Evolutionary conservation across 2,888 invertebrate genomes (phyloP).

Genomic region (Chrysolina haemoptera): DNA sequence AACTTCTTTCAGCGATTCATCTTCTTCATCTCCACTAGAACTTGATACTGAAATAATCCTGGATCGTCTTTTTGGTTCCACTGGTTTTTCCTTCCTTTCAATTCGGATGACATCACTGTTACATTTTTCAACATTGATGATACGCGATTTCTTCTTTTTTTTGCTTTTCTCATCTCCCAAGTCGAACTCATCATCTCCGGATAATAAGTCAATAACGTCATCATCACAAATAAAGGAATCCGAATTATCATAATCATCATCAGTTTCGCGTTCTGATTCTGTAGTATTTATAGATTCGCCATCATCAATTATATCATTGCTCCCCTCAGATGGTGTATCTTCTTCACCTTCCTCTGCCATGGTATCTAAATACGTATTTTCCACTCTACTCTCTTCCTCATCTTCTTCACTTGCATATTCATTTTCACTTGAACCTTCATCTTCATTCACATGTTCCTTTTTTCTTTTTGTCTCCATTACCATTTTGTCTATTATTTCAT

Average conservation of each 20-base stretch:
- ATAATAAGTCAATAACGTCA: conserved; percentile 58
- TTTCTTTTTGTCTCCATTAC: too few relatives aligned
- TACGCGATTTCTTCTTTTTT: conserved; percentile 51
- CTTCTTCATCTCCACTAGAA: conserved; percentile 34
- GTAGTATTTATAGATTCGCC: conserved; percentile 65
- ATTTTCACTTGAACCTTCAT: conserved; percentile 36
- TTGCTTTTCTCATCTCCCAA: conserved; percentile 41
- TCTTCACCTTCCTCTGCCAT: conserved; percentile 67
- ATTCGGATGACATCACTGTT: conserved; percentile 52
- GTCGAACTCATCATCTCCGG: conserved; percentile 63
- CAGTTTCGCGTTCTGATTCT: conserved; percentile 54
- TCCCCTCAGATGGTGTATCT: conserved; percentile 65
- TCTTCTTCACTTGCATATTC: conserved; percentile 35
- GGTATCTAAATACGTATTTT: conserved; percentile 56
- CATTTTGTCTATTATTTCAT: too few relatives aligned
- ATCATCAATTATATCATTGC: conserved; percentile 65
- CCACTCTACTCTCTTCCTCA: conserved; percentile 24
- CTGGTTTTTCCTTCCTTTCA: conserved; percentile 42
- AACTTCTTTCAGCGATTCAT: conserved; percentile 7
- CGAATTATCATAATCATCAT: conserved; percentile 57
- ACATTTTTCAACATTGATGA: conserved; percentile 50
- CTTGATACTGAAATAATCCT: conserved; percentile 46
- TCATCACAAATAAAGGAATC: conserved; percentile 64
- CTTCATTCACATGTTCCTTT: conserved; percentile 23
- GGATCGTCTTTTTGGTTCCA: conserved; percentile 41